Percentiles rank a stretch among this genome's conserved stretches.
Conservation (phyloP, 2,113 vertebrate species). For the Smithornis capensis region DNA sequence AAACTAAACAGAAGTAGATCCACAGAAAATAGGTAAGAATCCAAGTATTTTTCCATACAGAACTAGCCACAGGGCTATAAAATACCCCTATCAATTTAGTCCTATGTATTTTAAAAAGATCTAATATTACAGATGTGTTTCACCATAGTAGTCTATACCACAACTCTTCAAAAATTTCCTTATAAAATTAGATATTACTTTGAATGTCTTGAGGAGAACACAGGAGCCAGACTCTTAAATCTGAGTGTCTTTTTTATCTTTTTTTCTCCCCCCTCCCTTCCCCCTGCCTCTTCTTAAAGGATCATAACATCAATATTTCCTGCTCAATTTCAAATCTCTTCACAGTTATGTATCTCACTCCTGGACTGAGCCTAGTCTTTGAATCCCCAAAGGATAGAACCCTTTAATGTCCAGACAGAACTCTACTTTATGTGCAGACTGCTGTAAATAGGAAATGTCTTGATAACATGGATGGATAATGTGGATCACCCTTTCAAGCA, state of each 20-base stretch:
- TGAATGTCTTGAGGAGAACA: not conserved
- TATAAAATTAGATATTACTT: not conserved
- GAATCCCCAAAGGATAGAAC: not conserved
- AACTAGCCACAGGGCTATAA: not conserved
- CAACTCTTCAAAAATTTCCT: not conserved
- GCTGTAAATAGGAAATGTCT: not conserved
- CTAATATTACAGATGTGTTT: not conserved
- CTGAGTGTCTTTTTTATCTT: fast-evolving
- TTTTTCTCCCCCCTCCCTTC: fast-evolving
- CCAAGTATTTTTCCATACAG: not conserved
- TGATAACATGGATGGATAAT: not conserved
- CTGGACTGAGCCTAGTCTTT: not conserved
- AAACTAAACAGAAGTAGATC: not conserved
- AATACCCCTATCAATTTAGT: not conserved
- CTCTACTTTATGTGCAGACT: not conserved
- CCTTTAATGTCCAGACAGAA: not conserved
- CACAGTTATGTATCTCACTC: not conserved
- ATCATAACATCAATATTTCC: not conserved
- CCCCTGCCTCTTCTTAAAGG: not conserved
- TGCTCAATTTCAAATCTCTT: not conserved
- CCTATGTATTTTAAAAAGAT: not conserved
- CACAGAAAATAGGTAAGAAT: not conserved
- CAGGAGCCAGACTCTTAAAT: not conserved
- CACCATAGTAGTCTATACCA: not conserved
- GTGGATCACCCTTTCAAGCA: not conserved